Conservation (phyloP, 2,113 vertebrate species). For the Seriola aureovittata region DNA sequence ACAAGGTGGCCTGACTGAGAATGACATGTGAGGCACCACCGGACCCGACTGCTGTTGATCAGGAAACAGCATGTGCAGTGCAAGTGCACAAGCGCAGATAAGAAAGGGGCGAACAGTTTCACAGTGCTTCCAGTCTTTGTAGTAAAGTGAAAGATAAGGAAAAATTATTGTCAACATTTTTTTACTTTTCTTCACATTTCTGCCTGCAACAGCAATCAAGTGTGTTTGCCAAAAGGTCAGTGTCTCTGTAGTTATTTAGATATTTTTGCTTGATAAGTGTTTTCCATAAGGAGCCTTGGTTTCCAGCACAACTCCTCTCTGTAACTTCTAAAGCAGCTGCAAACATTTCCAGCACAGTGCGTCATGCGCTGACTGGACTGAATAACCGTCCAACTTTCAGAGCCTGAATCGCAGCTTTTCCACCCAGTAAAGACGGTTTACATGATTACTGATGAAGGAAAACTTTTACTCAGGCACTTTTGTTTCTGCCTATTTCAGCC, state of each 20-base stretch:
- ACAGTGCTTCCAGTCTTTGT: background rate
- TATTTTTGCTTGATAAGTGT: background rate
- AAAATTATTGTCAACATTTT: background rate
- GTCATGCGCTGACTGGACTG: background rate
- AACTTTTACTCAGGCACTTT: background rate
- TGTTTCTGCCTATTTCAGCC: constrained; percentile 19
- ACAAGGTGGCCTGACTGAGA: background rate
- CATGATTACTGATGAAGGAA: constrained; percentile 28
- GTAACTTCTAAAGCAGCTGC: background rate
- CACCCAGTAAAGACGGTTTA: constrained; percentile 8
- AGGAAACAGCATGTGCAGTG: too few relatives aligned
- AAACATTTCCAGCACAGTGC: background rate
- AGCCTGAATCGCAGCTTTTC: constrained; percentile 26
- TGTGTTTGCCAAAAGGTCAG: background rate
- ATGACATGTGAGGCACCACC: background rate
- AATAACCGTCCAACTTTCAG: background rate
- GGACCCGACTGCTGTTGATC: too few relatives aligned
- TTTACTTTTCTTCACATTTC: background rate
- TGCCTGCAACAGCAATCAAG: background rate
- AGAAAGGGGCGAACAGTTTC: background rate
- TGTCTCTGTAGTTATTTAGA: constrained; percentile 1
- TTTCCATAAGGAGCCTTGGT: background rate
- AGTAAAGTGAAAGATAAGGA: background rate
- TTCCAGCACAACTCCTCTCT: background rate
- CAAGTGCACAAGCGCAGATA: background rate